These are phyloP conservation scores for Cyanoliseus patagonus DNA, from an alignment of 2,113 vertebrate genomes.

Conservation along the genomic window DNA sequence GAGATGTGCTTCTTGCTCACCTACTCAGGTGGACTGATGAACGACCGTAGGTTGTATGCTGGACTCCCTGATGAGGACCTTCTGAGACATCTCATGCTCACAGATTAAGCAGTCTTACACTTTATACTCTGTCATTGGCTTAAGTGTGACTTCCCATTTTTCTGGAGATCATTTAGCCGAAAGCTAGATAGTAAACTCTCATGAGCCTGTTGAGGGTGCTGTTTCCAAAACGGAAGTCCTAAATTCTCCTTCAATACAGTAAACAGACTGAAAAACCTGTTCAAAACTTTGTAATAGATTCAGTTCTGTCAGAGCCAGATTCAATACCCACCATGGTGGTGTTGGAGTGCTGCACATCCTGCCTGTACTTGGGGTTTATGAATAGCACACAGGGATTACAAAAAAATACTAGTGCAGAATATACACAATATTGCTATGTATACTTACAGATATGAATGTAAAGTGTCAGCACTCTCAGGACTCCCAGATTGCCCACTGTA, in stretches of 20 bases:
- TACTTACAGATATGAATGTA: neutral
- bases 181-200: neutral
- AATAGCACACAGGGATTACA: neutral
- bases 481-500: neutral
- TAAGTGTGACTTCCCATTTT: neutral
- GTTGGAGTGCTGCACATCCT: neutral
- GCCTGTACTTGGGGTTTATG: neutral
- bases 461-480: neutral
- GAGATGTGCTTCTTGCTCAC: neutral
- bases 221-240: neutral
- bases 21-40: neutral
- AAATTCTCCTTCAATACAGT: neutral
- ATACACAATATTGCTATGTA: neutral
- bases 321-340: neutral
- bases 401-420: neutral
- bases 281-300: neutral
- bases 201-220: neutral
- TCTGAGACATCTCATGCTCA: neutral
- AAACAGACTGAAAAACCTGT: neutral
- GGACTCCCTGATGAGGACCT: neutral
- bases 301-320: neutral
- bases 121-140: neutral
- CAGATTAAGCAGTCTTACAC: neutral
- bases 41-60: neutral
- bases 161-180: neutral